Conservation (phyloP, 2,888 invertebrate genomes). For the Dryococelus australis region DNA sequence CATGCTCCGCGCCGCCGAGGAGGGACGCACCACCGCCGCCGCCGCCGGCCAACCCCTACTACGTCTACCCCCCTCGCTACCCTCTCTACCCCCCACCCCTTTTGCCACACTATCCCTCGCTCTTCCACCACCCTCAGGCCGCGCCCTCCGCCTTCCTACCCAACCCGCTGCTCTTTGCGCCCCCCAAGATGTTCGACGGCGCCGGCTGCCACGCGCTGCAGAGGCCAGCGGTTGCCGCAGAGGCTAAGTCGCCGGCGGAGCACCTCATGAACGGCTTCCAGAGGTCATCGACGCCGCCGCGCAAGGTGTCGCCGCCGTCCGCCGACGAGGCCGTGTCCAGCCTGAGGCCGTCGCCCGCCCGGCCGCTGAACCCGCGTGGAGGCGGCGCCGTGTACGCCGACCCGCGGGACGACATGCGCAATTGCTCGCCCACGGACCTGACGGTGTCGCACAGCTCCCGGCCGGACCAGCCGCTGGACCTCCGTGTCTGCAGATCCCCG, state of each 20-base stretch:
- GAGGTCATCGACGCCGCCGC: constrained; percentile 42
- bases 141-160: constrained; percentile 64
- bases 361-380: constrained; percentile 59
- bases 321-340: constrained; percentile 71
- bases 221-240: neutral
- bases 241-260: constrained; percentile 32
- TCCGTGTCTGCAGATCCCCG: constrained; percentile 70
- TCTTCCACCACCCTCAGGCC: constrained; percentile 46
- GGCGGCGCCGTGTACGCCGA: constrained; percentile 51
- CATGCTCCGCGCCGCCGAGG: constrained; percentile 47
- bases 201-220: too few relatives aligned
- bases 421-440: constrained; percentile 1
- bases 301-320: constrained; percentile 72
- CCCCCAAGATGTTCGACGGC: neutral
- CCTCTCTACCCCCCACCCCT: constrained; percentile 61
- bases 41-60: constrained; percentile 63
- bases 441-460: neutral
- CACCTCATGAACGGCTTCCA: constrained; percentile 27
- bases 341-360: constrained; percentile 70
- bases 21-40: constrained; percentile 32
- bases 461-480: constrained; percentile 73
- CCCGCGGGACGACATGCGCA: constrained; percentile 49
- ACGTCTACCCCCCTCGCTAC: constrained; percentile 73
- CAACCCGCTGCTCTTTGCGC: constrained; percentile 68
- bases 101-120: constrained; percentile 62